Conservation (phyloP, 1,140 invertebrate genomes). For the Ceratina australensis region DNA sequence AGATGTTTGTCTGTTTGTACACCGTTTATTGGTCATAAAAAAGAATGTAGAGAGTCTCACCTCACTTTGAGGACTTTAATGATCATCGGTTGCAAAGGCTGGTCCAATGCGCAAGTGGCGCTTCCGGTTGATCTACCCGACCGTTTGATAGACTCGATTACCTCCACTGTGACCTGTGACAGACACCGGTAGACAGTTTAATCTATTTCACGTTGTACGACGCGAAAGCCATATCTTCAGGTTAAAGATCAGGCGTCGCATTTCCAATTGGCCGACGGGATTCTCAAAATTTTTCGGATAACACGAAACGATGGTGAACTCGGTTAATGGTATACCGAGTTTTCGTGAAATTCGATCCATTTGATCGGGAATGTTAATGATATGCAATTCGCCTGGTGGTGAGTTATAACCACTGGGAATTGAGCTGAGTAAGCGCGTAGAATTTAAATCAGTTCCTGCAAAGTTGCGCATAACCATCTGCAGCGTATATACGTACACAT, state of each 20-base stretch:
- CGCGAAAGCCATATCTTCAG: neutral
- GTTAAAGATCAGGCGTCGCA: constrained; percentile 19
- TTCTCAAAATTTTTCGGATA: neutral
- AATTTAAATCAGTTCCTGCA: neutral
- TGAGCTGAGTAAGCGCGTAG: neutral
- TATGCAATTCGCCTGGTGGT: neutral
- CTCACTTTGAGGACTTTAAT: neutral
- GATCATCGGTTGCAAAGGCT: neutral
- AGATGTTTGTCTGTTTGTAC: too few species aligned
- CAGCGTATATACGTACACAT: too few species aligned
- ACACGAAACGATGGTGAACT: neutral
- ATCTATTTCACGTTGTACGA: constrained; percentile 17
- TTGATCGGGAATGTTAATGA: neutral
- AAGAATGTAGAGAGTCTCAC: neutral
- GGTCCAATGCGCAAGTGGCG: constrained; percentile 26
- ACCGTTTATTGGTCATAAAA: too few species aligned
- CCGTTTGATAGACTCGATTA: constrained; percentile 35
- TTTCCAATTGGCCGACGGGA: neutral
- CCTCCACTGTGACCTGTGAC: constrained; percentile 19
- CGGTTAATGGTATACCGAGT: too few species aligned
- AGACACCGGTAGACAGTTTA: constrained; percentile 14
- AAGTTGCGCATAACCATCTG: too few species aligned
- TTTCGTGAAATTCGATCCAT: neutral
- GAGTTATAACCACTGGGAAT: neutral
- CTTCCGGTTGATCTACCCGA: constrained; percentile 50